Conservation (phyloP, 1,140 invertebrate genomes). For the Orchesella cincta region DNA sequence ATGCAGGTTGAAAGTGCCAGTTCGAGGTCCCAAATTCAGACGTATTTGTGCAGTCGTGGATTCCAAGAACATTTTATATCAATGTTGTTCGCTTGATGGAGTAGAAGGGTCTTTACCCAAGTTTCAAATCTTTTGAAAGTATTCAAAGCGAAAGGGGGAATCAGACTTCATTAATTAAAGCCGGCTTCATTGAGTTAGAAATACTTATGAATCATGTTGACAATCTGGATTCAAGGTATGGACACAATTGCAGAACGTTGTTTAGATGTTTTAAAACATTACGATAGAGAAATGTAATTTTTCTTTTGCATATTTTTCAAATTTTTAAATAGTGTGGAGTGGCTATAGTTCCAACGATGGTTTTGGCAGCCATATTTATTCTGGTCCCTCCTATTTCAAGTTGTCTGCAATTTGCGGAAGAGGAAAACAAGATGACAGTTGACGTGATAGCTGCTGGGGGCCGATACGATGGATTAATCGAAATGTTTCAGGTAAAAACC, state of each 20-base stretch:
- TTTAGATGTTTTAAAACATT: slow-evolving; percentile 1
- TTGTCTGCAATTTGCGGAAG: slow-evolving; percentile 66
- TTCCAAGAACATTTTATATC: slow-evolving; percentile 70
- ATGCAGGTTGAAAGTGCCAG: slow-evolving; percentile 63
- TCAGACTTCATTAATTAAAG: slow-evolving; percentile 66
- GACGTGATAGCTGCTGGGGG: slow-evolving; percentile 71
- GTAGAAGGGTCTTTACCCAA: slow-evolving; percentile 67
- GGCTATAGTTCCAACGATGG: slow-evolving; percentile 65
- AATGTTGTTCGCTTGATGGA: slow-evolving; percentile 70
- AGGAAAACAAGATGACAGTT: slow-evolving; percentile 61
- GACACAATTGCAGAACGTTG: too few species aligned
- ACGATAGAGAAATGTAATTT: too few species aligned
- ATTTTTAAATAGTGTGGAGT: slow-evolving; percentile 67
- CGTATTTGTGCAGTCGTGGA: slow-evolving; percentile 68
- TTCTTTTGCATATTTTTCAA: slow-evolving; percentile 45
- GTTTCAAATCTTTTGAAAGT: slow-evolving; percentile 61
- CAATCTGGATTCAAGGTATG: slow-evolving; percentile 71
- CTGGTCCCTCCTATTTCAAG: slow-evolving; percentile 72
- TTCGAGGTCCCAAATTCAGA: slow-evolving; percentile 70
- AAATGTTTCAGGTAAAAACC: slow-evolving; percentile 54
- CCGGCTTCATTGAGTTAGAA: slow-evolving; percentile 73
- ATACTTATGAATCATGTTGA: slow-evolving; percentile 68
- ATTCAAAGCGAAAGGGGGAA: slow-evolving; percentile 66
- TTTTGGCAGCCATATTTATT: slow-evolving; percentile 69
- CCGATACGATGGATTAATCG: slow-evolving; percentile 61